Evolutionary conservation across 2,113 vertebrate species (phyloP).

Genomic region (Cygnus buccinator): DNA sequence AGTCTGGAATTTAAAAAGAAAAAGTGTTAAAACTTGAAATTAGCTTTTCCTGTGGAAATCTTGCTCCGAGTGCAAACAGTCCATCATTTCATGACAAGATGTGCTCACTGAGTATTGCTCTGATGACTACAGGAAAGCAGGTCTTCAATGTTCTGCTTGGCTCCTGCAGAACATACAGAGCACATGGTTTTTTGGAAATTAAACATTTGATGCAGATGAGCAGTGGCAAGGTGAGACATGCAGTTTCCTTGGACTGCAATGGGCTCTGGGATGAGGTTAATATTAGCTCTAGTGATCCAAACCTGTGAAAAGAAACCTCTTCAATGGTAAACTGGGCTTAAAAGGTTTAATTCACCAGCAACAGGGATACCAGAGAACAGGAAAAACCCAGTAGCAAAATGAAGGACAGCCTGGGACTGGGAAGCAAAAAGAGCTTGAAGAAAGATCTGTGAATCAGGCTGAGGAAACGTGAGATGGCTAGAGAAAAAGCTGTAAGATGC

Average conservation of each 20-base stretch:
- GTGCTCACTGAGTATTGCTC: neutral
- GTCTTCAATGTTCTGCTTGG: neutral
- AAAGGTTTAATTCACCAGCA: neutral
- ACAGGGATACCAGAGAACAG: neutral
- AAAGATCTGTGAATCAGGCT: neutral
- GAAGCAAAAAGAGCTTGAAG: neutral
- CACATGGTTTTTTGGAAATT: neutral
- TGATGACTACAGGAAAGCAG: neutral
- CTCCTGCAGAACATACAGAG: neutral
- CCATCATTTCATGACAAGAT: too few relatives aligned
- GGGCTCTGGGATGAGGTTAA: neutral
- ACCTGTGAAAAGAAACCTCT: neutral
- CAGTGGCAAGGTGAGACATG: neutral
- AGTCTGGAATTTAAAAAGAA: neutral
- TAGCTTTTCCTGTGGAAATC: neutral
- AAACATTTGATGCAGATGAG: neutral
- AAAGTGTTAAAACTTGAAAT: neutral
- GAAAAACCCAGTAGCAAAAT: neutral
- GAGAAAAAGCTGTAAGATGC: neutral
- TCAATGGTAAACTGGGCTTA: neutral
- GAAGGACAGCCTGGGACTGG: neutral
- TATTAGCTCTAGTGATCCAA: neutral
- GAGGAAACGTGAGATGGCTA: neutral
- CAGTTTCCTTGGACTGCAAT: neutral
- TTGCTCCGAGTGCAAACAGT: too few relatives aligned